Conservation (phyloP, 2,113 vertebrate species). For the Elachura formosa region DNA sequence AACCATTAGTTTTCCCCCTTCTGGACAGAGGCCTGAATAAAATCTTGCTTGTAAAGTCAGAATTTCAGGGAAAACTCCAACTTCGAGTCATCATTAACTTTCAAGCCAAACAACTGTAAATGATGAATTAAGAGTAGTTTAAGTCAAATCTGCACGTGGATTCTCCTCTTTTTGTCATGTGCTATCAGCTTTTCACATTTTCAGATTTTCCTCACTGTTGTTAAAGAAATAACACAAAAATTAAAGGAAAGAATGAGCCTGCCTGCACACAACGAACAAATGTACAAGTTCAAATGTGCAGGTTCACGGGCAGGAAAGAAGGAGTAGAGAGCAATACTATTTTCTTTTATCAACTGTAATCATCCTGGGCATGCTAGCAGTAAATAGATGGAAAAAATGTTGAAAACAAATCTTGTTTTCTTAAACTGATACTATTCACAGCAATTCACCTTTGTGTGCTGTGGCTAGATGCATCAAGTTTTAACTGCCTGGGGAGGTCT, state of each 20-base stretch:
- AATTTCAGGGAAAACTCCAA: constrained; percentile 43
- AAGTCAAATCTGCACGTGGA: background rate
- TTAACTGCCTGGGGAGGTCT: background rate
- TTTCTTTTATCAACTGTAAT: background rate
- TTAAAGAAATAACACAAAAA: background rate
- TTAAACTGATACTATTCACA: background rate
- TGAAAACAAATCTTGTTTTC: background rate
- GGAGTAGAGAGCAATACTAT: background rate
- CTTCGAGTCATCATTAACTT: background rate
- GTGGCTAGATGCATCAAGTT: background rate
- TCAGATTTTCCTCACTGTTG: background rate
- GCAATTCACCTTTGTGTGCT: background rate
- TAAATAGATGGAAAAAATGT: background rate
- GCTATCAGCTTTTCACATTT: background rate
- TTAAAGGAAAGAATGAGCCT: background rate
- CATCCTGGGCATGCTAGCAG: background rate
- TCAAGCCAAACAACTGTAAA: background rate
- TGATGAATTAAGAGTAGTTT: background rate
- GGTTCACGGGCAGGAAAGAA: background rate
- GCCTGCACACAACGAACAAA: background rate
- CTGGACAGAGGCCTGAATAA: constrained; percentile 6
- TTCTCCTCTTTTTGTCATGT: background rate
- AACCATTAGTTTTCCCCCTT: background rate
- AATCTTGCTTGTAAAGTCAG: constrained; percentile 4
- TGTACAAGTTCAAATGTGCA: background rate